Percentiles rank a stretch among this genome's conserved stretches.
phyloP scores from a whole-genome alignment of 2,113 vertebrate species.

The Hypanus sabinus region DNA sequence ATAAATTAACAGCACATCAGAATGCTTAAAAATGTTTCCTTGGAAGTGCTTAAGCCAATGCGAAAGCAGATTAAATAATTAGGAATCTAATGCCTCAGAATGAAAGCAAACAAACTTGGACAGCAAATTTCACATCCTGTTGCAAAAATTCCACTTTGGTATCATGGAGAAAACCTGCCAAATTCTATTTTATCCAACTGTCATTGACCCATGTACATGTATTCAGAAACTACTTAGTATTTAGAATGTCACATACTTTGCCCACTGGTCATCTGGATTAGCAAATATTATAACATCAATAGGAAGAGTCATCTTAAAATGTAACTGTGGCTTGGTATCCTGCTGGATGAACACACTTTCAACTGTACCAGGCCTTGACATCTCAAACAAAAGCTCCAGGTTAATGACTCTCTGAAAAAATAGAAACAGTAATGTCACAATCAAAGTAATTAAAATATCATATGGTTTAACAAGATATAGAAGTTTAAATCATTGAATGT shows the following conservation, averaged over 20 bases:
- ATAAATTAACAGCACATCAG: not conserved
- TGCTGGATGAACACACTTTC: constrained; percentile 61
- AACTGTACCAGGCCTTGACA: constrained; percentile 56
- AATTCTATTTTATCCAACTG: not conserved
- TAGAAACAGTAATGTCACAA: not conserved
- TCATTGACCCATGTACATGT: not conserved
- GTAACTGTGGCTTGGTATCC: constrained; percentile 63
- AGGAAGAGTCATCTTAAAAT: constrained; percentile 67
- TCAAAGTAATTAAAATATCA: not conserved
- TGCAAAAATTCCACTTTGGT: not conserved
- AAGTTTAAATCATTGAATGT: not conserved
- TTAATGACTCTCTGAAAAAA: constrained; percentile 66
- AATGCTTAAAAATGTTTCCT: not conserved
- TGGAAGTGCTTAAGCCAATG: not conserved
- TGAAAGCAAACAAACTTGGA: not conserved
- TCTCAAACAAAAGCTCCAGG: constrained; percentile 77
- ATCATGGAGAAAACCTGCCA: not conserved
- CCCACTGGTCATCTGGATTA: constrained; percentile 61
- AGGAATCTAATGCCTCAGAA: not conserved
- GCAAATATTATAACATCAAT: constrained; percentile 69
- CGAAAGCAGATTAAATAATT: not conserved
- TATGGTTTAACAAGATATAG: too few relatives aligned
- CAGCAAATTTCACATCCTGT: not conserved
- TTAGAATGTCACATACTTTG: constrained; percentile 58
- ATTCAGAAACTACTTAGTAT: not conserved